These are phyloP conservation scores for Polymixis flavicincta DNA, from an alignment of 2,888 invertebrate species.

Conservation along the genomic window DNA sequence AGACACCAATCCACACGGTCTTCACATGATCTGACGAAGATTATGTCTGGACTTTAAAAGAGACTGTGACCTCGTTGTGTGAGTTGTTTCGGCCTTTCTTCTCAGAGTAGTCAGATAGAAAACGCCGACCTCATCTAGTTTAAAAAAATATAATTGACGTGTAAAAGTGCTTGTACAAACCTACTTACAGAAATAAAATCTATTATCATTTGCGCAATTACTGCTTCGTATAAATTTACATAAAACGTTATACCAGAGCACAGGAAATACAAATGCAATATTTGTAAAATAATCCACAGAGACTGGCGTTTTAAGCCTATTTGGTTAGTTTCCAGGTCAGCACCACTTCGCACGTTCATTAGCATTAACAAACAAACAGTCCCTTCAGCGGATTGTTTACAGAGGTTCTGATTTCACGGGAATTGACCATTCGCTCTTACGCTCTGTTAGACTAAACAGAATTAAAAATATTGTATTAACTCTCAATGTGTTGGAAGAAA, in stretches of 20 bases:
- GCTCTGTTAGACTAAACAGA: not conserved
- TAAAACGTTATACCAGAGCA: no score
- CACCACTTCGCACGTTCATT: conserved; percentile 29
- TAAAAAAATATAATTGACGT: no score
- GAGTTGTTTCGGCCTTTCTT: no score
- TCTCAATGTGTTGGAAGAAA: not conserved
- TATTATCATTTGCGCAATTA: no score
- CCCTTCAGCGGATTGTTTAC: conserved; percentile 34
- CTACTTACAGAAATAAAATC: no score
- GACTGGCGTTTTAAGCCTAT: conserved; percentile 2
- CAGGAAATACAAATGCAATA: not conserved
- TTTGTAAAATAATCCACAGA: conserved; percentile 13
- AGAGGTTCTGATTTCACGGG: conserved; percentile 34
- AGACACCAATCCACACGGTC: no score
- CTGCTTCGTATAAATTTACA: not conserved
- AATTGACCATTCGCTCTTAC: conserved; percentile 13
- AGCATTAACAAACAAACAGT: conserved; percentile 43
- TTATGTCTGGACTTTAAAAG: no score
- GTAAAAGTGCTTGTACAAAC: no score
- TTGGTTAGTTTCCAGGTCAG: conserved; percentile 37
- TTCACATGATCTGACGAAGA: no score
- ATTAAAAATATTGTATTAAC: conserved; percentile 12
- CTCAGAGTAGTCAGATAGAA: no score
- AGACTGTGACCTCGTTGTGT: no score
- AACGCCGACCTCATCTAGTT: no score